These are phyloP conservation scores for Drosophila silvestris DNA, from an alignment of 2,888 invertebrate species.

Conservation along the genomic window DNA sequence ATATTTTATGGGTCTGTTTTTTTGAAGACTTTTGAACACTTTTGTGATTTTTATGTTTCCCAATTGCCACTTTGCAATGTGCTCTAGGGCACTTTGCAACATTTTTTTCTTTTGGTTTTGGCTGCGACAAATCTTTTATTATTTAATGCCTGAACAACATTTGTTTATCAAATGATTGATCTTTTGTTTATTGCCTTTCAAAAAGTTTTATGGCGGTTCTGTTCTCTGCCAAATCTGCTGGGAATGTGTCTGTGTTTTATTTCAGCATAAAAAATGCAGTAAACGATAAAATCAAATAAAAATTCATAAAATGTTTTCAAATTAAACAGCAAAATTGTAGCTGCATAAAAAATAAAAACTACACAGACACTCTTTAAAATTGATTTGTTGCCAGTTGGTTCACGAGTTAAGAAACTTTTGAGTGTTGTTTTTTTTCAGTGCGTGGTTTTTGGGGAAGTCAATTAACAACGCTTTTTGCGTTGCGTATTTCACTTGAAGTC, in stretches of 20 bases:
- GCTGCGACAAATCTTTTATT: slow-evolving; percentile 27
- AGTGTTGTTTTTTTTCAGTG: slow-evolving; percentile 6
- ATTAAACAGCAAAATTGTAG: slow-evolving; percentile 22
- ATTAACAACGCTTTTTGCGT: slow-evolving; percentile 57
- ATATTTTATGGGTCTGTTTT: slow-evolving; percentile 45
- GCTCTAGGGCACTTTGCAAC: slow-evolving; percentile 47
- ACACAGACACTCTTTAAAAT: slow-evolving; percentile 59
- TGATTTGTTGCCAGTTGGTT: slow-evolving; percentile 63
- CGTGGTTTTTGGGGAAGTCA: slow-evolving; percentile 46
- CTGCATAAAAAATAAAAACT: slow-evolving; percentile 27
- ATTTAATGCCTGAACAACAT: slow-evolving; percentile 39
- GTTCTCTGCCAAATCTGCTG: slow-evolving; percentile 24
- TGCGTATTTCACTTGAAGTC: slow-evolving; percentile 62
- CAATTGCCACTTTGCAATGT: slow-evolving; percentile 25
- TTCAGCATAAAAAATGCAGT: slow-evolving; percentile 24
- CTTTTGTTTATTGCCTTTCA: slow-evolving; percentile 53
- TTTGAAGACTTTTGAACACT: slow-evolving; percentile 3
- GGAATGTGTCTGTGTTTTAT: slow-evolving; percentile 1
- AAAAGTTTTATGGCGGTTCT: slow-evolving; percentile 42
- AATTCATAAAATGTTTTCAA: slow-evolving; percentile 20
- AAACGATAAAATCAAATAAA: slow-evolving; percentile 19
- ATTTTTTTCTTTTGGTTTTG: slow-evolving; percentile 14
- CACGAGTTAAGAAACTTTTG: slow-evolving; percentile 32
- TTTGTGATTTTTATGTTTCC: slow-evolving; percentile 21
- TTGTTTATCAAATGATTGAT: slow-evolving; percentile 74